phyloP scores from a whole-genome alignment of 2,113 vertebrate genomes.

The Corvus hawaiiensis region DNA sequence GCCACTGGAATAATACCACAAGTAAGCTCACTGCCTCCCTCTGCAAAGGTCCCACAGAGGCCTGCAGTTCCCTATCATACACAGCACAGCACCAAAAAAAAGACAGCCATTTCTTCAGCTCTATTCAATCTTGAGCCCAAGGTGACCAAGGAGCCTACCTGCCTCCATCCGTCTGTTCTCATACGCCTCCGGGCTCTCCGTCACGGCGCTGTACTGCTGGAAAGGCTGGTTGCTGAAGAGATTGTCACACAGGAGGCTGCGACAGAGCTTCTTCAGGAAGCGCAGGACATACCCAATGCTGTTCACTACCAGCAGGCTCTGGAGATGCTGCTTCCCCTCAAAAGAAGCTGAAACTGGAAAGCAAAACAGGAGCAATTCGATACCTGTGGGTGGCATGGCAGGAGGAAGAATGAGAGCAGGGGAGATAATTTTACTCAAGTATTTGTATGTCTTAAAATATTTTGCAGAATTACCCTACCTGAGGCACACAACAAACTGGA shows the following conservation, averaged over 20 bases:
- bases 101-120: background rate
- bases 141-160: conserved; percentile 46
- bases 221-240: conserved; percentile 96
- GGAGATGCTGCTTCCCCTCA: conserved; percentile 93
- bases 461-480: background rate
- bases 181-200: conserved; percentile 57
- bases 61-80: background rate
- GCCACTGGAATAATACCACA: background rate
- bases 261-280: conserved; percentile 93
- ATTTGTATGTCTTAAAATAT: background rate
- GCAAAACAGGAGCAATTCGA: background rate
- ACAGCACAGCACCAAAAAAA: background rate
- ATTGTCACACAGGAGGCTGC: conserved; percentile 89
- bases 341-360: conserved; percentile 84
- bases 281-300: conserved; percentile 91
- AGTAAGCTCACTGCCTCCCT: background rate
- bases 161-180: conserved; percentile 53
- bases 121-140: background rate
- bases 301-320: conserved; percentile 91
- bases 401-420: background rate
- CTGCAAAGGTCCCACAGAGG: background rate
- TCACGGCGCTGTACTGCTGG: conserved; percentile 57
- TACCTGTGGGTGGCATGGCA: background rate
- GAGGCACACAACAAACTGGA: background rate
- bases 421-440: background rate